Conservation (phyloP, 2,113 vertebrate genomes). For the Micronycteris hirsuta region DNA sequence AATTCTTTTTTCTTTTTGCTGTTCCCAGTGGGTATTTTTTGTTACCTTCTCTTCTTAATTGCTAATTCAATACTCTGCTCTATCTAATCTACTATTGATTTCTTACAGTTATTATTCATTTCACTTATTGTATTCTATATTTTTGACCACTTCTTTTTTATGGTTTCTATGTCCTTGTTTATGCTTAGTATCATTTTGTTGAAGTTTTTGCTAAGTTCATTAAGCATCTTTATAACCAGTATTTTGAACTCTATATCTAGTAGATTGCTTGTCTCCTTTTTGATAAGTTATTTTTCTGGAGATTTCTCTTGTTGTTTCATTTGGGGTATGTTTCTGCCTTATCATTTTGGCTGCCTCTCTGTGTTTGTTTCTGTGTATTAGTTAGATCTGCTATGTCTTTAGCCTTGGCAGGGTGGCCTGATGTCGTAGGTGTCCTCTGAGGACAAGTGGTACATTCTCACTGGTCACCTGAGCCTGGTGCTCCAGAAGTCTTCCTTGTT, state of each 20-base stretch:
- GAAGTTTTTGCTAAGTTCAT: not conserved
- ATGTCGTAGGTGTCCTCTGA: not conserved
- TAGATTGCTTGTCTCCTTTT: not conserved
- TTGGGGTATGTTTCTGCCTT: not conserved
- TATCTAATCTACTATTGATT: not conserved
- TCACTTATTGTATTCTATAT: not conserved
- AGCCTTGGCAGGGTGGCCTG: not conserved
- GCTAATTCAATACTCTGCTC: not conserved
- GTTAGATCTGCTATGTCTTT: not conserved
- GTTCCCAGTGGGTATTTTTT: not conserved
- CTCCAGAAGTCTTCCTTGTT: not conserved
- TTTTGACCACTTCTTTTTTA: not conserved
- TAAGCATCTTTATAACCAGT: not conserved
- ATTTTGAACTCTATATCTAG: not conserved
- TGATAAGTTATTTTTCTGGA: not conserved
- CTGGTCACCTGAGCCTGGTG: not conserved
- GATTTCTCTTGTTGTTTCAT: not conserved
- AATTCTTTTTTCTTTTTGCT: not conserved
- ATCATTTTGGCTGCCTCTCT: not conserved
- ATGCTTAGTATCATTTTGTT: not conserved
- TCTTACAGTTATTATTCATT: not conserved
- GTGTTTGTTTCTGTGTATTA: not conserved
- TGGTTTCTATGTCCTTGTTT: not conserved
- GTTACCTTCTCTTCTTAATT: not conserved
- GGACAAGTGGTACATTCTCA: not conserved